A percentile compares a stretch with the other conserved stretches of the same genome.
These are phyloP conservation scores for Ochotona curzoniae DNA, from an alignment of 2,113 vertebrate species.

Conservation along the genomic window DNA sequence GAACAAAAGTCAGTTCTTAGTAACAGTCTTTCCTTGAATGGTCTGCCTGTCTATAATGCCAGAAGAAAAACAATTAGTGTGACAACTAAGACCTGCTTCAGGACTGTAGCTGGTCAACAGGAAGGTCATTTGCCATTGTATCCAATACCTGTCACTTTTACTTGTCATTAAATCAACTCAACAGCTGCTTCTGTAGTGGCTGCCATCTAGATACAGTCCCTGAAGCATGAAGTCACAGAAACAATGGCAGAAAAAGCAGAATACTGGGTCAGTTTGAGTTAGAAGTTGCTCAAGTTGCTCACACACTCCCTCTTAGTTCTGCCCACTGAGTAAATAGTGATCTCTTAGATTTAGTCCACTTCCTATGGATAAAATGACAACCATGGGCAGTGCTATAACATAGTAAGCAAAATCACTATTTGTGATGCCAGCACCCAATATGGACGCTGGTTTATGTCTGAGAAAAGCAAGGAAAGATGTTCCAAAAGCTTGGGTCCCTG, in stretches of 20 bases:
- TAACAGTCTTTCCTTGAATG: neutral
- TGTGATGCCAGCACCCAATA: too few species aligned
- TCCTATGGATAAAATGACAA: neutral
- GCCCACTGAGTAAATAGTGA: neutral
- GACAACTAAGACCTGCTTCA: neutral
- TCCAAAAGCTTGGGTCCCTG: too few species aligned
- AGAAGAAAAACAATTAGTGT: neutral
- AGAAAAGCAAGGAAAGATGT: too few species aligned
- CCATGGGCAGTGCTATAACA: too few species aligned
- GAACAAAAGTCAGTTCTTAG: conserved; percentile 5
- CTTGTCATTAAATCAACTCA: neutral
- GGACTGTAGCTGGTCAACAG: neutral
- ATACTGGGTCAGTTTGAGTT: neutral
- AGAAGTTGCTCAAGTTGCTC: neutral
- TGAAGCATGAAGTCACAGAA: neutral
- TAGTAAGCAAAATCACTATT: too few species aligned
- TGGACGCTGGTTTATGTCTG: too few species aligned
- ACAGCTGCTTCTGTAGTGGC: neutral
- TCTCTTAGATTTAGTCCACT: conserved; percentile 10
- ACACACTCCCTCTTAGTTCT: neutral
- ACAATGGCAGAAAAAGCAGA: conserved; percentile 12
- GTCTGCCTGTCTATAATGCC: neutral
- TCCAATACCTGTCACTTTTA: neutral
- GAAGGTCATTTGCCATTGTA: neutral
- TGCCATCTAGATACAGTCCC: neutral